Evolutionary conservation across 2,113 vertebrate species (phyloP), one percentile per base, ranked within the genome.

Genomic region (Xenotilapia leptura): DNA sequence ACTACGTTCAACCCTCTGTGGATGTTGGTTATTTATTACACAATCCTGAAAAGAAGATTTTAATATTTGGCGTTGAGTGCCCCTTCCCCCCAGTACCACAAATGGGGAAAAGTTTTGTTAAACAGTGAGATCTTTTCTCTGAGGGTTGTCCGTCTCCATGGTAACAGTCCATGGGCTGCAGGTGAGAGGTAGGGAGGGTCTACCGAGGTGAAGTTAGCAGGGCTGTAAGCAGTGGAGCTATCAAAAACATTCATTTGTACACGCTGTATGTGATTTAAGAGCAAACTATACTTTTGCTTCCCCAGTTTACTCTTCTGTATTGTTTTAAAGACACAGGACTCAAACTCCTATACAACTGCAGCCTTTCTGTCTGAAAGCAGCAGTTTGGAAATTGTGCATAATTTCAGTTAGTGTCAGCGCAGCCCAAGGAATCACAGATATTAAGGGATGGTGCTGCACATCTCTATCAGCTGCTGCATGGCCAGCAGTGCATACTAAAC

Each of bases 61-160:
- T 9, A 90, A 83, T 60, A 49, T 10, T n/a, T 45, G 23, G 26
- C 4, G 12, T 62, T 55, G 42, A 85, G 45, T 49, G 80, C 28
- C 36, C 31, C 33, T n/a, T n/a, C 31, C 33, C 31, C 33, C 33
- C 40, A 15, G 21, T 82, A 55, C 55, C 84, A 42, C 42, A 75
- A 86, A 54, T 28, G 21, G 77, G 54, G 45, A 85, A 85, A 60
- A 15, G 73, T 75, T 89, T 88, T 47, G 86, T 68, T 75, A 92
- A 91, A 89, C 65, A 81, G 65, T 54, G 28, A 56, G 65, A 80
- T 85, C 60, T 82, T 91, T 85, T 84, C 85, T 87, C 86, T 85
- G 89, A 96, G 96, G 96, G 97, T 97, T 97, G 96, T 96, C 96
- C 94, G 93, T 97, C 96, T 97, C 97, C 96, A 97, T 97, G 96